Evolutionary conservation across 2,113 vertebrate species (phyloP), one percentile per base, ranked within the genome.

Genomic region (Myotis lucifugus): DNA sequence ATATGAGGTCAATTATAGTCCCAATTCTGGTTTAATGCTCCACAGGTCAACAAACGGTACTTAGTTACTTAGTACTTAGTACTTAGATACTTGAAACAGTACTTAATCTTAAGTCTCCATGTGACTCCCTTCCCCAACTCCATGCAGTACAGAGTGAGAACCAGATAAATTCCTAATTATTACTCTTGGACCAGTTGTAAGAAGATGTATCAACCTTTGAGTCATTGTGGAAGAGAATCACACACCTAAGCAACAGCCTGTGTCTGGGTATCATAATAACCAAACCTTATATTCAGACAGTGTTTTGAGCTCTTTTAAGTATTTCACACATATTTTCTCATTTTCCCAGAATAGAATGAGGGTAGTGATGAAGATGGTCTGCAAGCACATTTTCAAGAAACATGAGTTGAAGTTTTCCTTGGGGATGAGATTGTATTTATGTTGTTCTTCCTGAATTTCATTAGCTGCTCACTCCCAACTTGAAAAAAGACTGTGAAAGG

Each of bases 361-460:
- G 29, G 52, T 81, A 61, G 94, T 93, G 91, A 95, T 95, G 91
- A 79, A 88, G 86, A 96, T 77, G 46, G 76, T 77, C 59, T 84
- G 37, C 27, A 94, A 95, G 66, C 42, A 92, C n/a, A 85, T 97
- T 97, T 96, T 95, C 50, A 95, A 94, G 94, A 79, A 91, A 91
- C 40, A 69, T 0, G 8, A 81, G 76, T 93, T 91, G 59, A 95
- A 52, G 87, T 77, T 97, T 94, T 94, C 90, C 82, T 95, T 3
- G 0, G 61, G 85, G 89, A 90, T 90, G 78, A 95, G 77, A 95
- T 73, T 96, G 74, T 82, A 91, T 95, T 95, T 95, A 88, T 88
- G 93, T 91, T 95, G 69, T 92, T 93, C 91, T 95, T 95, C 64
- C 66, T 91, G 95, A 93, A 96, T 97, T 95, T 97, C 96, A 97